Percentiles rank a stretch among this genome's conserved stretches.
Evolutionary conservation across 2,797 vertebrate genomes (phyloP).

Genomic region (Heteromormyrus szaboi): DNA sequence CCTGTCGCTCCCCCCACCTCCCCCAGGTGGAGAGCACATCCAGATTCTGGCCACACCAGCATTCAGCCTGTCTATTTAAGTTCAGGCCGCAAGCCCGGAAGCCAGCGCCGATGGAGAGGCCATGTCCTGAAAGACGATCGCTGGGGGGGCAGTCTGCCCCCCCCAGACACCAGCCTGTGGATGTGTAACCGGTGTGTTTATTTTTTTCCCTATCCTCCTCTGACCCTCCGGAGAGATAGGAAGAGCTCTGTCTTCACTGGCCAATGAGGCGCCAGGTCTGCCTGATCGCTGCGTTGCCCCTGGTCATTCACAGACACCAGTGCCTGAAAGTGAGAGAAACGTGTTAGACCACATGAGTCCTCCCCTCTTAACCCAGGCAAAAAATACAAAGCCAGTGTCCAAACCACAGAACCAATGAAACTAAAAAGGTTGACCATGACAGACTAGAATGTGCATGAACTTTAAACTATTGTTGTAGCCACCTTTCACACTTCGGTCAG

Average conservation of each 20-base stretch:
- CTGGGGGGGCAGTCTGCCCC: slow-evolving; percentile 40
- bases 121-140: slow-evolving; percentile 62
- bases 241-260: background rate
- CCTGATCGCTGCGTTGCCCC: background rate
- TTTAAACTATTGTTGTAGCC: background rate
- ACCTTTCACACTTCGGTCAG: background rate
- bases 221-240: background rate
- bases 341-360: background rate
- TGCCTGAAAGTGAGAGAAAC: slow-evolving; percentile 4
- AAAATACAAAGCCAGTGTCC: background rate
- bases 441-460: background rate
- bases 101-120: slow-evolving; percentile 40
- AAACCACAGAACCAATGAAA: background rate
- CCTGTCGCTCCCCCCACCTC: background rate
- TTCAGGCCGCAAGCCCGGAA: slow-evolving; percentile 40
- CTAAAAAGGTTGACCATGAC: background rate
- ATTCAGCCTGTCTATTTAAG: slow-evolving; percentile 25
- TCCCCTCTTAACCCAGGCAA: background rate
- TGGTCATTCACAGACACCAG: background rate
- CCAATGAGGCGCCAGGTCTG: background rate
- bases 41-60: slow-evolving; percentile 29
- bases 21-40: slow-evolving; percentile 11
- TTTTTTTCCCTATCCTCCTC: background rate
- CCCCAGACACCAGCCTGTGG: slow-evolving; percentile 44
- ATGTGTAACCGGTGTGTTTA: slow-evolving; percentile 34